phyloP scores from a whole-genome alignment of 2,797 vertebrate genomes.

The Bradypodion pumilum region DNA sequence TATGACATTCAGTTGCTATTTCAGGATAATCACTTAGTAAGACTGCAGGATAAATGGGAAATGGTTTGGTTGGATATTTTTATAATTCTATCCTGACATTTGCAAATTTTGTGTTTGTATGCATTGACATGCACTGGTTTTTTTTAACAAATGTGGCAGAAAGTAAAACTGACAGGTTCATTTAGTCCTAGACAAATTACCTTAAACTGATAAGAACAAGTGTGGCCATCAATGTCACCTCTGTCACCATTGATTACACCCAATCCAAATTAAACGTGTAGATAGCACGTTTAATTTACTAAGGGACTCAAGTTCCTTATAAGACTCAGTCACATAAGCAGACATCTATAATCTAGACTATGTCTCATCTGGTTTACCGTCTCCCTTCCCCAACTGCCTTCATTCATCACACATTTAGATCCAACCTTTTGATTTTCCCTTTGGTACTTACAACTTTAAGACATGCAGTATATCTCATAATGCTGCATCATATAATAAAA shows the following conservation, averaged over 20 bases:
- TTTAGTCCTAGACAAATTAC: not conserved
- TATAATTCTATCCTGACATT: too few relatives aligned
- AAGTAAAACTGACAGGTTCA: not conserved
- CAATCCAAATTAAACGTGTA: too few relatives aligned
- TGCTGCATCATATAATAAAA: not conserved
- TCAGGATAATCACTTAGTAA: conserved; percentile 15
- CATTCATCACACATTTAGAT: not conserved
- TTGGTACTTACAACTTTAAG: not conserved
- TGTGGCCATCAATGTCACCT: not conserved
- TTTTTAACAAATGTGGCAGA: too few relatives aligned
- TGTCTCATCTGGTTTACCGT: not conserved
- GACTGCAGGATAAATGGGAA: too few relatives aligned
- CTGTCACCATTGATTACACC: too few relatives aligned
- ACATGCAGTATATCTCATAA: not conserved
- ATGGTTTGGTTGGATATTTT: too few relatives aligned
- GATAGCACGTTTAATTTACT: too few relatives aligned
- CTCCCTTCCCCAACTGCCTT: not conserved
- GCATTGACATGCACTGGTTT: too few relatives aligned
- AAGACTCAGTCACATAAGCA: too few relatives aligned
- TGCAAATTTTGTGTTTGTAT: too few relatives aligned
- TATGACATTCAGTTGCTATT: conserved; percentile 18
- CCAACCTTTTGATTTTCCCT: not conserved
- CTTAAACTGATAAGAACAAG: not conserved
- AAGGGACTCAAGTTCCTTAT: too few relatives aligned
- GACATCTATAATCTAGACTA: too few relatives aligned